Base-by-base conservation (phyloP, 2,797 vertebrate genomes). In the Acanthornis magna region DNA sequence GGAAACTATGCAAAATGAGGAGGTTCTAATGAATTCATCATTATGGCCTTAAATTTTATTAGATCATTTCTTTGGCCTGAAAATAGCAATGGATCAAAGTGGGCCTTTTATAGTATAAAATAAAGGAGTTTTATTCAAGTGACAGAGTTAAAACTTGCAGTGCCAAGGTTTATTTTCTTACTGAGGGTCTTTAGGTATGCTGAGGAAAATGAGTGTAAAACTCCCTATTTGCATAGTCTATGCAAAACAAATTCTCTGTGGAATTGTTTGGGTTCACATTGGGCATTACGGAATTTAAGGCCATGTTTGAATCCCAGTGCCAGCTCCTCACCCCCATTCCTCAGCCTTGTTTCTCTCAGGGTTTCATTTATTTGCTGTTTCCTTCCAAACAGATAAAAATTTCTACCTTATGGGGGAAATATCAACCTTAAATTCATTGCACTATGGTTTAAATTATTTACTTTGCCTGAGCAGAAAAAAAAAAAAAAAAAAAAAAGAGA, bases 21-120 rank as follows among this genome's bases (percentile, higher is more conserved):
- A 89, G 54, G 54, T 58, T 43, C 68, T 93, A 89, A 91, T 94
- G 83, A 92, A 93, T 85, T 78, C 66, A 77, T 94, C 66, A 68
- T 75, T 83, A 77, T 14, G 26, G 57, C 26, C 43, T 92, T 88
- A 89, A 62, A 86, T 93, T 92, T 91, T 85, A 91, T 94, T 89
- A 93, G 82, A 91, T 75, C 58, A 72, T 88, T 95, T 92, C 22
- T 89, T 86, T 88, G 75, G 54, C 43, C 82, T 89, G 85, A 95
- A 89, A 96, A 93, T 81, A 93, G 10, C 43, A 85, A 60, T 26
- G 38, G 62, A 88, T 89, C 79, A 85, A 81, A 93, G 8, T 26
- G 30, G 57, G 29, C 34, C 55, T 81, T 94, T 88, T 91, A 80
- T 85, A 89, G 81, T n/a, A 81, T 13, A 72, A 89, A 92, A 89